Conservation (phyloP, 2,113 vertebrate species). For the Ahaetulla prasina region DNA sequence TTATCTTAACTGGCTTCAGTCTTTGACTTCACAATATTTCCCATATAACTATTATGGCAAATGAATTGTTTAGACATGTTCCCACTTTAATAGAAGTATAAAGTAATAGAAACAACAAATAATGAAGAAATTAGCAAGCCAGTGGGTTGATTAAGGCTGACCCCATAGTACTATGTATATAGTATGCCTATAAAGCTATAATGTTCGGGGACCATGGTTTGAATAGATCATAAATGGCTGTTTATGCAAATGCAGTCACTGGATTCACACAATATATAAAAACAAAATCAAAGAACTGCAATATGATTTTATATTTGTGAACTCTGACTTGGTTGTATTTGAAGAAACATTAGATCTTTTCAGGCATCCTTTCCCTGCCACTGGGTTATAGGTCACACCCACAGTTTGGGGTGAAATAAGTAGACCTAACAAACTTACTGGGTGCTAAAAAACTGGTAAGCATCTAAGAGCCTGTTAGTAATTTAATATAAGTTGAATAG, state of each 20-base stretch:
- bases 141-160: background rate
- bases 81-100: background rate
- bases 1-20: background rate
- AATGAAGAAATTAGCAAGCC: background rate
- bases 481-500: background rate
- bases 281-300: background rate
- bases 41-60: background rate
- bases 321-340: background rate
- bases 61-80: background rate
- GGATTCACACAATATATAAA: background rate
- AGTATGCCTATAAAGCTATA: background rate
- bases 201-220: background rate
- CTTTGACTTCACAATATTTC: background rate
- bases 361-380: no score
- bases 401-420: background rate
- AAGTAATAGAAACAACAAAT: background rate
- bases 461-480: background rate
- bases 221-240: background rate
- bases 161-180: no score
- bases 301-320: background rate
- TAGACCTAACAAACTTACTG: background rate
- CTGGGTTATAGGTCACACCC: background rate
- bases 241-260: background rate
- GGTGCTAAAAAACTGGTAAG: background rate
- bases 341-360: background rate